These are phyloP conservation scores for Andricus grossulariae DNA, from an alignment of 1,140 invertebrate genomes.

Conservation along the genomic window DNA sequence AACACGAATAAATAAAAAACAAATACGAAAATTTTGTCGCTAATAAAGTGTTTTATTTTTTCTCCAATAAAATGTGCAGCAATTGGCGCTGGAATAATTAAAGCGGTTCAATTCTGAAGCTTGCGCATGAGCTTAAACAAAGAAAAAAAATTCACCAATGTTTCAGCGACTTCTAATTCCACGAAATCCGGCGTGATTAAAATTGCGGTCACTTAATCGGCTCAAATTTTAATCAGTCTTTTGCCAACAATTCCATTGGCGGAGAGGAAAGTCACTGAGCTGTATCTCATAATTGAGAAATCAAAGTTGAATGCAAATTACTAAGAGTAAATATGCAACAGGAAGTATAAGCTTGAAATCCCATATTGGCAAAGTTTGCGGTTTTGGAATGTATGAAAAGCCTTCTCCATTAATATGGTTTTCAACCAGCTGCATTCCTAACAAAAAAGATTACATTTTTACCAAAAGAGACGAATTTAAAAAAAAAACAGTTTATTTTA, in stretches of 20 bases:
- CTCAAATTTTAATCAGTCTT: background rate
- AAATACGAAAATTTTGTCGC: background rate
- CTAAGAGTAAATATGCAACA: no score
- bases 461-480: no score
- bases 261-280: no score
- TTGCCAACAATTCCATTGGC: background rate
- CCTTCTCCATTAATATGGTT: no score
- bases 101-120: background rate
- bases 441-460: no score
- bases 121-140: background rate
- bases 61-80: background rate
- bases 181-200: background rate
- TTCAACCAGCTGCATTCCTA: no score
- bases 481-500: no score
- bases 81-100: constrained; percentile 3
- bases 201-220: background rate
- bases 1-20: background rate
- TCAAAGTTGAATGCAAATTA: no score
- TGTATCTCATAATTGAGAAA: no score
- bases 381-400: no score
- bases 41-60: background rate
- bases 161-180: constrained; percentile 3
- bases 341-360: no score
- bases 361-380: no score
- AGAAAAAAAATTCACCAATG: background rate